Evolutionary conservation across 2,888 invertebrate genomes (phyloP), one percentile per base, ranked within the genome.

Genomic region (Suillia variegata): DNA sequence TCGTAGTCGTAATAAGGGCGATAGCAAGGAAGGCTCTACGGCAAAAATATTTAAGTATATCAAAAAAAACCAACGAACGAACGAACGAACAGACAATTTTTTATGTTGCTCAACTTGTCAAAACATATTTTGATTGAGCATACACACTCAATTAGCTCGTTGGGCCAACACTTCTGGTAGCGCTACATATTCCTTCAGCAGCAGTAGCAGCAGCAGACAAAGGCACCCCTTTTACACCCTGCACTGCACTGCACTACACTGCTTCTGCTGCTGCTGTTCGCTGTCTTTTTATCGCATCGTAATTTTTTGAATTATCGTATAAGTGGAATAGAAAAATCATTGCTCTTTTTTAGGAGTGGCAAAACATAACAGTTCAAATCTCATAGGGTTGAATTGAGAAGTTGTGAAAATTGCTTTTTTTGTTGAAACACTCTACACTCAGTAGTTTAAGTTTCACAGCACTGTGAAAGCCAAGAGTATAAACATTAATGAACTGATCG

Each of bases 41-140:
- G n/a, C n/a, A n/a, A n/a, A n/a, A n/a, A n/a, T n/a, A n/a, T n/a
- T n/a, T n/a, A n/a, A n/a, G n/a, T n/a, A 21, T 21, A 15, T 42
- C 17, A 50, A 56, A 56, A 56, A 56, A 56, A n/a, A n/a, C n/a
- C n/a, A n/a, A n/a, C n/a, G n/a, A n/a, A n/a, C n/a, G n/a, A n/a
- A n/a, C n/a, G n/a, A n/a, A 56, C 24, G 42, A 34, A 48, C 55
- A 63, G 69, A 67, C 70, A 67, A 79, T 79, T 77, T 77, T 77
- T 77, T 78, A 78, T 70, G 75, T 70, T 69, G 56, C 69, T 60
- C 71, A 74, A 75, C 67, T 67, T 76, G 78, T 78, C 79, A 78
- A 78, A 78, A 78, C 79, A 78, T 76, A 79, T 75, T 78, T 78
- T 74, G 76, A 77, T 75, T 70, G 67, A 69, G 62, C 65, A 26